phyloP scores from a whole-genome alignment of 2,797 vertebrate genomes.

The Coregonus sp. region DNA sequence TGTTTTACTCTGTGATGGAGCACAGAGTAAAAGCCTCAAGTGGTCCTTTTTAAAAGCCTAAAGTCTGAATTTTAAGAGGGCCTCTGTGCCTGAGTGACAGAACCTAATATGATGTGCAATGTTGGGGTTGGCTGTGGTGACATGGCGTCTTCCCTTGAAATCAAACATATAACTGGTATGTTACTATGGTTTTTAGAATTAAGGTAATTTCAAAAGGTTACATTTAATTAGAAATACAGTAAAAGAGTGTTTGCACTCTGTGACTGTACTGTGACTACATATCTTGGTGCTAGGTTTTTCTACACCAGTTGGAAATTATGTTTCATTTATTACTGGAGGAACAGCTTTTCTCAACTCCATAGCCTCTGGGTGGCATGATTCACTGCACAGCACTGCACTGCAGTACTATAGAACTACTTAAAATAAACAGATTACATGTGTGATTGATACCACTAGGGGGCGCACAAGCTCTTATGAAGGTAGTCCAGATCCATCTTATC shows the following conservation, averaged over 20 bases:
- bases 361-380: constrained; percentile 1
- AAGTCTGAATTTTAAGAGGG: neutral
- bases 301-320: neutral
- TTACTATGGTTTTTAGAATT: neutral
- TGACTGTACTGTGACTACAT: neutral
- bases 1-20: constrained; percentile 29
- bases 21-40: neutral
- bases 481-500: neutral
- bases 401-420: neutral
- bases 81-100: neutral
- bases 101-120: neutral
- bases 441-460: constrained; percentile 19
- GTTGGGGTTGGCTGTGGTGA: neutral
- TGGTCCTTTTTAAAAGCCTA: neutral
- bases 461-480: neutral
- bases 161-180: neutral
- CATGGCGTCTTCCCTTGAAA: neutral
- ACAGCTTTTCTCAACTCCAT: neutral
- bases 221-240: neutral
- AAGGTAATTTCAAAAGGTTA: neutral
- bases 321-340: neutral
- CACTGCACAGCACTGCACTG: neutral
- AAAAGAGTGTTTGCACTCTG: neutral
- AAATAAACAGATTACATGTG: neutral
- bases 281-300: neutral